These are phyloP conservation scores for Meteorus cinctellus DNA, from an alignment of 2,888 invertebrate species.

Conservation along the genomic window DNA sequence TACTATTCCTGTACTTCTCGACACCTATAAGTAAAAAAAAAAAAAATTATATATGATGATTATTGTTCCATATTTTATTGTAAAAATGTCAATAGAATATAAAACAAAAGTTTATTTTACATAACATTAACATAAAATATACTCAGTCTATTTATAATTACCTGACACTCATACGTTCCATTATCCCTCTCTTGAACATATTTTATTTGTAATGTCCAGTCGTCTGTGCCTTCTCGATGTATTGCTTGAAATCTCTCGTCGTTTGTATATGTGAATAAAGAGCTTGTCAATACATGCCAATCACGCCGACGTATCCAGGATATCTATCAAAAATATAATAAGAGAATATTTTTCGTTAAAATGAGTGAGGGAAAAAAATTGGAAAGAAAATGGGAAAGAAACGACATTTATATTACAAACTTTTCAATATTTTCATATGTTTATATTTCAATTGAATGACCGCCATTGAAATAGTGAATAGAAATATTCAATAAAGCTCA, in stretches of 20 bases:
- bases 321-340: constrained; percentile 77
- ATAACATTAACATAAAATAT: neutral
- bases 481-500: neutral
- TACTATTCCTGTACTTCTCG: constrained; percentile 86
- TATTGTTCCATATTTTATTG: neutral
- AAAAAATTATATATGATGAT: neutral
- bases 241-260: constrained; percentile 87
- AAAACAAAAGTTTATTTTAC: neutral
- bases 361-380: neutral
- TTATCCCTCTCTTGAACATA: constrained; percentile 95
- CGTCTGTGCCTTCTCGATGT: constrained; percentile 91
- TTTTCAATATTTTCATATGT: neutral
- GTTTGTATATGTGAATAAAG: constrained; percentile 92
- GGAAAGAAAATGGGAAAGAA: too few relatives aligned
- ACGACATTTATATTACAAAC: neutral
- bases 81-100: neutral
- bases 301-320: constrained; percentile 94
- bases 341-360: neutral
- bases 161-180: constrained; percentile 95
- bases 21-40: constrained; percentile 78
- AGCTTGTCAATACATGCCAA: constrained; percentile 95
- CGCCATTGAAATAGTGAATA: neutral
- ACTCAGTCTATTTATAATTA: constrained; percentile 70
- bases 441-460: neutral
- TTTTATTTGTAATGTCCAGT: constrained; percentile 96